phyloP scores from a whole-genome alignment of 2,888 invertebrate genomes.

The Zaprionus lineosus region DNA sequence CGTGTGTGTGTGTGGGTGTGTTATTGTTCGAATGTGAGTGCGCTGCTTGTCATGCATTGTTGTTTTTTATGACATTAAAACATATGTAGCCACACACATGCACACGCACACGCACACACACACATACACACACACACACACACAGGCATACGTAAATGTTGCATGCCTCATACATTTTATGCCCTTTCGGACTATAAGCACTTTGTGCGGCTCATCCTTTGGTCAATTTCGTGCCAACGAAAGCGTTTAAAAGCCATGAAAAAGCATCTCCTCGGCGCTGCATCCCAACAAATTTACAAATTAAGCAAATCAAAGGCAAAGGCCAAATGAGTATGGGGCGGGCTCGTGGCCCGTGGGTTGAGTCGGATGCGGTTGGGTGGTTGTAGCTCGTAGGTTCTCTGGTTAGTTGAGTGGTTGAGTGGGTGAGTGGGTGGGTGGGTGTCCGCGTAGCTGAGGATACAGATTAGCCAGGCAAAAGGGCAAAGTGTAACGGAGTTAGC shows the following conservation, averaged over 20 bases:
- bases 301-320: slow-evolving; percentile 72
- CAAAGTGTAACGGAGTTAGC: slow-evolving; percentile 40
- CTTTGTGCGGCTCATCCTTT: slow-evolving; percentile 53
- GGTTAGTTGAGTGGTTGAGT: no score
- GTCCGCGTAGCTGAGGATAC: no score
- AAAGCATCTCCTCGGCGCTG: slow-evolving; percentile 36
- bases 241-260: slow-evolving; percentile 73
- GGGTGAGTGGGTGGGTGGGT: no score
- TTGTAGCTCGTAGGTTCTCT: no score
- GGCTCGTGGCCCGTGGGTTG: no score
- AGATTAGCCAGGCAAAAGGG: slow-evolving; percentile 10
- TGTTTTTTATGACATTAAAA: slow-evolving; percentile 67
- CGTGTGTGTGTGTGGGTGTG: slow-evolving; percentile 1
- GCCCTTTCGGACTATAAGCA: slow-evolving; percentile 41
- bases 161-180: slow-evolving; percentile 47
- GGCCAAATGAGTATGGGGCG: slow-evolving; percentile 16
- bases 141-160: slow-evolving; percentile 23
- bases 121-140: background rate
- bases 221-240: slow-evolving; percentile 65
- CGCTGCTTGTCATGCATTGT: slow-evolving; percentile 59
- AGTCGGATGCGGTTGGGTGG: background rate
- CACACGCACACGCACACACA: background rate
- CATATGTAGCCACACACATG: slow-evolving; percentile 55
- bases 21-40: background rate
- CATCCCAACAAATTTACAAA: slow-evolving; percentile 65